These are phyloP conservation scores for Incurvaria masculella DNA, from an alignment of 2,888 invertebrate species.

Conservation along the genomic window DNA sequence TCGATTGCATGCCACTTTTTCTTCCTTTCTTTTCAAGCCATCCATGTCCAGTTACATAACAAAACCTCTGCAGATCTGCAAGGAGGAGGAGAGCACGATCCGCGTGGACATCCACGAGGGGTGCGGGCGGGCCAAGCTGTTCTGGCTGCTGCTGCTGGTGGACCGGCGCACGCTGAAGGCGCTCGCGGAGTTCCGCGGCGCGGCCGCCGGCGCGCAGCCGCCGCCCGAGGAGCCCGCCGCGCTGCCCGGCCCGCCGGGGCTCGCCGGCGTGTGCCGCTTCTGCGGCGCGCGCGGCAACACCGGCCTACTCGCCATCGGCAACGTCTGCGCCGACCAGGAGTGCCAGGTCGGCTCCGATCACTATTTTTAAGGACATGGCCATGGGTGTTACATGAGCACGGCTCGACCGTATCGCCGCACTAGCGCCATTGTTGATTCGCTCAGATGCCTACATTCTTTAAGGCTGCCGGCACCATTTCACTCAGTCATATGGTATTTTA, in stretches of 20 bases:
- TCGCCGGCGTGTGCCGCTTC: conserved; percentile 81
- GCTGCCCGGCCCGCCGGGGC: conserved; percentile 31
- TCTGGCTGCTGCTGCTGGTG: conserved; percentile 91
- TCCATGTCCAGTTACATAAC: too few relatives aligned
- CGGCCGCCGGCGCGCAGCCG: conserved; percentile 56
- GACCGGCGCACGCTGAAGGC: conserved; percentile 92
- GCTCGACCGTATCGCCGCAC: too few relatives aligned
- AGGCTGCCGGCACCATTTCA: too few relatives aligned
- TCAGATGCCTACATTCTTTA: too few relatives aligned
- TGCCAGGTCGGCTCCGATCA: conserved; percentile 65
- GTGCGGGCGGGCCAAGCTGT: conserved; percentile 92
- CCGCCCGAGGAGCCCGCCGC: conserved; percentile 20
- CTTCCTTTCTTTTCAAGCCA: too few relatives aligned
- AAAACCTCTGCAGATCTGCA: conserved; percentile 80
- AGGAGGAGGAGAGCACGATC: conserved; percentile 94
- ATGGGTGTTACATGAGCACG: too few relatives aligned
- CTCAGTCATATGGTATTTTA: too few relatives aligned
- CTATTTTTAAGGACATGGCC: too few relatives aligned
- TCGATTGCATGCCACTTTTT: too few relatives aligned
- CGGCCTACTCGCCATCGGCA: conserved; percentile 86
- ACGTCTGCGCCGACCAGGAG: conserved; percentile 91
- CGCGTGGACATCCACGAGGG: conserved; percentile 96
- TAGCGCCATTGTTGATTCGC: too few relatives aligned
- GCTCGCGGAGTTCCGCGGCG: conserved; percentile 85
- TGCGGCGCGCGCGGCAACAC: conserved; percentile 83